phyloP scores from a whole-genome alignment of 2,113 vertebrate genomes.

The Vombatus ursinus region DNA sequence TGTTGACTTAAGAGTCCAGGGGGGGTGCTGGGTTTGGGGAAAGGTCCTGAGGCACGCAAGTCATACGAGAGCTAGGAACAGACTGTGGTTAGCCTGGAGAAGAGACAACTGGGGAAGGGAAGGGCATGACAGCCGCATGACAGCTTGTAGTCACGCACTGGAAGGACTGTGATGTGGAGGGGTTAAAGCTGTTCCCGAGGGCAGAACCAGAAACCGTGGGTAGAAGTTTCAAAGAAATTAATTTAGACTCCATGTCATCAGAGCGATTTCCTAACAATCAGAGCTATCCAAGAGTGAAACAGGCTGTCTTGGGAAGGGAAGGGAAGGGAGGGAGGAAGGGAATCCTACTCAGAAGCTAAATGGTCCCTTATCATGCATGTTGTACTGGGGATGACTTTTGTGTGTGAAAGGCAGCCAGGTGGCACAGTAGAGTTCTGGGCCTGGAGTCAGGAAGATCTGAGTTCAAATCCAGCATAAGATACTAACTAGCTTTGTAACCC shows the following conservation, averaged over 20 bases:
- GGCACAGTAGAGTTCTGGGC: background rate
- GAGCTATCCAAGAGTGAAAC: background rate
- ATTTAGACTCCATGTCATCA: background rate
- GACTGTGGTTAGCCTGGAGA: background rate
- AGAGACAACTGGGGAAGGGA: background rate
- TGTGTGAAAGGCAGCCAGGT: background rate
- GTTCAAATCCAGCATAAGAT: background rate
- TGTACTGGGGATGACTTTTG: no score
- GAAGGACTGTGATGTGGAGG: background rate
- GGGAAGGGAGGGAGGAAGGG: no score
- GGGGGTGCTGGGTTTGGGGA: background rate
- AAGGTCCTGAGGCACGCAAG: background rate
- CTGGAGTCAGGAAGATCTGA: background rate
- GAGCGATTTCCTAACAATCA: background rate
- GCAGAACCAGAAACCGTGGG: background rate
- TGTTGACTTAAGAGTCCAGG: background rate
- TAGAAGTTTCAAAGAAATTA: background rate
- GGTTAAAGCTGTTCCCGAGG: background rate
- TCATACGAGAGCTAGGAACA: background rate
- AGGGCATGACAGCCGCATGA: background rate
- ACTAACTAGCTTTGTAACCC: background rate
- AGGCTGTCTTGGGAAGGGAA: background rate
- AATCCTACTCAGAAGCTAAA: no score
- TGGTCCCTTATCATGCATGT: no score
- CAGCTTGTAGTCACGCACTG: background rate